phyloP scores from a whole-genome alignment of 2,797 vertebrate genomes.

The Paramormyrops hopkinsi region DNA sequence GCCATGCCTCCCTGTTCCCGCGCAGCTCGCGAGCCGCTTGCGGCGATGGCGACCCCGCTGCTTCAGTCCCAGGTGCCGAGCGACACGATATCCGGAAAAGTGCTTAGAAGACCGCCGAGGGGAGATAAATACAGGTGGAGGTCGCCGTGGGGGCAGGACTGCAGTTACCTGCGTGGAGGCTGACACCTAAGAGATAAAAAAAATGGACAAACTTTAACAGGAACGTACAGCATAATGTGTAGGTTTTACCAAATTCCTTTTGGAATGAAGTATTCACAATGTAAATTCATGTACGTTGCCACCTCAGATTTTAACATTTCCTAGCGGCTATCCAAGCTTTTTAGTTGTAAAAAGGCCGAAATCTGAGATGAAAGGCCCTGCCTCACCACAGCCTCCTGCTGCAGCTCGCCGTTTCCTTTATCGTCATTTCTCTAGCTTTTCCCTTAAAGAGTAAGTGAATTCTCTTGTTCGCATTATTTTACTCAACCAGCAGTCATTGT shows the following conservation, averaged over 20 bases:
- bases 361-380: neutral
- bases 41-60: slow-evolving; percentile 49
- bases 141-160: slow-evolving; percentile 42
- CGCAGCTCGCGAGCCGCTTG: slow-evolving; percentile 34
- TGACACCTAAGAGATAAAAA: slow-evolving; percentile 57
- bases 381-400: neutral
- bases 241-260: neutral
- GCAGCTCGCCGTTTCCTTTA: neutral
- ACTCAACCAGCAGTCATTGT: neutral
- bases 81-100: slow-evolving; percentile 44
- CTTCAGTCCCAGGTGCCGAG: slow-evolving; percentile 47
- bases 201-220: neutral
- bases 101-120: slow-evolving; percentile 48
- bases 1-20: slow-evolving; percentile 30
- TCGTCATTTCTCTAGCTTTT: neutral
- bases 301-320: neutral
- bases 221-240: neutral
- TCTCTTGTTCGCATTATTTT: neutral
- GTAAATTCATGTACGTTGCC: neutral
- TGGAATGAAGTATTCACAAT: neutral
- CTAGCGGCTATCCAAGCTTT: neutral
- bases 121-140: slow-evolving; percentile 52
- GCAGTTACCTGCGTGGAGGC: slow-evolving; percentile 68
- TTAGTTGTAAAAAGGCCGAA: neutral
- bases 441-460: neutral